These are phyloP conservation scores for Leuctra nigra DNA, from an alignment of 2,888 invertebrate species.

Conservation along the genomic window DNA sequence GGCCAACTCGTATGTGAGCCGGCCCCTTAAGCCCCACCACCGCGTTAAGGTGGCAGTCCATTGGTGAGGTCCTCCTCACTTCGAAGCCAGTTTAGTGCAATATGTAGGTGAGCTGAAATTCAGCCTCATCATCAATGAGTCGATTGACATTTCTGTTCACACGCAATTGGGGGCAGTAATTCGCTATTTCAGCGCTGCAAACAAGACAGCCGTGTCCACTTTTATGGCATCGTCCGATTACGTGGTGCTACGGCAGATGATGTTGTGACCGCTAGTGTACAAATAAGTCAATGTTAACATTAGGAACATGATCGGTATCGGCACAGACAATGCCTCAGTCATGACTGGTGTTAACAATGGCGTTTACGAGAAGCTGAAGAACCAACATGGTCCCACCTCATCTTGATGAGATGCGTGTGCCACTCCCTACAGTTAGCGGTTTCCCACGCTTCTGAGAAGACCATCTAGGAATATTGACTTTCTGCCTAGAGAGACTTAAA, in stretches of 20 bases:
- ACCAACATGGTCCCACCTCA: constrained; percentile 32
- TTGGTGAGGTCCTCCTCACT: no score
- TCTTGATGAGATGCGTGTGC: constrained; percentile 36
- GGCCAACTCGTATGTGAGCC: no score
- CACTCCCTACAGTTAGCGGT: constrained; percentile 37
- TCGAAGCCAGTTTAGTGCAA: constrained; percentile 22
- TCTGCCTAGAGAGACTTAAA: constrained; percentile 34
- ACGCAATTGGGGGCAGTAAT: constrained; percentile 28
- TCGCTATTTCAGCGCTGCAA: neutral
- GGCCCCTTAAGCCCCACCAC: no score
- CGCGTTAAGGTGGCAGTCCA: no score
- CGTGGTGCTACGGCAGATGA: no score
- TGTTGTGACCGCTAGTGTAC: no score
- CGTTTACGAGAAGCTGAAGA: constrained; percentile 35
- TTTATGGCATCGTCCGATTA: no score
- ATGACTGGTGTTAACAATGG: constrained; percentile 38
- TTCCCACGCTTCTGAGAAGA: constrained; percentile 32
- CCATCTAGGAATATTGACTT: constrained; percentile 35
- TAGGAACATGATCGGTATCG: constrained; percentile 35
- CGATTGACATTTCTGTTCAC: constrained; percentile 30
- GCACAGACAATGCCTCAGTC: constrained; percentile 37
- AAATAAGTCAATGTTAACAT: constrained; percentile 29
- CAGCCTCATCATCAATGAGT: constrained; percentile 32
- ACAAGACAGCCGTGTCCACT: no score
- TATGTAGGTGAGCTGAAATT: constrained; percentile 29